Evolutionary conservation across 1,140 invertebrate species (phyloP), one percentile per base, ranked within the genome.

Genomic region (Drosophila tsacasi): DNA sequence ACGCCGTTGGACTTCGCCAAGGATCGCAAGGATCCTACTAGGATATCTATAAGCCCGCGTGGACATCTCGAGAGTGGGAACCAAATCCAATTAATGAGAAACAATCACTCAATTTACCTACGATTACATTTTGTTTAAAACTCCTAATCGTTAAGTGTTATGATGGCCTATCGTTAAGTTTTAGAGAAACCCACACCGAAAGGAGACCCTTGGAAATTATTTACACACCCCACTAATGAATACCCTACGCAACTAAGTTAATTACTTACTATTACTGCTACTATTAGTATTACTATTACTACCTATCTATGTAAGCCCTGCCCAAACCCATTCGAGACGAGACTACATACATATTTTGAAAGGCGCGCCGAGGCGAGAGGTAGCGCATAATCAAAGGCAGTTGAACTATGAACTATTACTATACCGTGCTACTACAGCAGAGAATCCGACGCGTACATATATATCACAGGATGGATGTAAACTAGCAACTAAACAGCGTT

Each of bases 41-140:
- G 58, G 55, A 76, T 23, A 74, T 57, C 32, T 39, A 37, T n/a
- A 30, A 9, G 13, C 39, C 23, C 50, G 47, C 64, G 30, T 35
- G 62, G 23, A 44, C 32, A 44, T 52, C 67, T 54, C 67, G 60
- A 44, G 47, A 55, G 47, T 62, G 55, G 67, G 80, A 77, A 80
- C 80, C 80, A 86, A 85, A 60, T 55, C 83, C 84, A 89, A 90
- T 79, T 90, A 84, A 90, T 90, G 81, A 83, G 44, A 66, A 78
- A 89, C 84, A 87, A 87, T 87, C 84, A 89, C 85, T 89, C 84
- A 89, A 89, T 89, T 89, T 90, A 89, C 84, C 84, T 84, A 79
- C 66, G 57, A 79, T 60, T 74, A 73, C 30, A 58, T 82, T 66
- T 46, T 66, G 74, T 75, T 72, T 72, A 50, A 72, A 54, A 76